Conservation (phyloP, 2,113 vertebrate species). For the Hyperopisus bebe region DNA sequence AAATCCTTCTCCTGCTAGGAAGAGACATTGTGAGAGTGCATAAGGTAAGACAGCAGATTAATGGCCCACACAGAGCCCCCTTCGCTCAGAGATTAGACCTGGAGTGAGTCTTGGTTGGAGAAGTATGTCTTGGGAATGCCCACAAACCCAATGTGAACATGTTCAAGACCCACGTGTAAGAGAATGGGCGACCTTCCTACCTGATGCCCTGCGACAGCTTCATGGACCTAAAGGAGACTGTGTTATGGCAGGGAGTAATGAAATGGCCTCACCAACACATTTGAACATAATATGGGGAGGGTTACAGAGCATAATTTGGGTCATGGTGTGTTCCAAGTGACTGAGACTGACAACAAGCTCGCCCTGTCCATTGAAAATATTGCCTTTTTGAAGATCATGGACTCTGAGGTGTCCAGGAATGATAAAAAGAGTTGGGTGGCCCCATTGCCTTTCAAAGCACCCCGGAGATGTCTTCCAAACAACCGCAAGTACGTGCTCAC, state of each 20-base stretch:
- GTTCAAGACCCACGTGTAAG: neutral
- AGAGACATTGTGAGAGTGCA: neutral
- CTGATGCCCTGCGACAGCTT: no score
- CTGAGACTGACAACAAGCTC: neutral
- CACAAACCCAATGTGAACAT: neutral
- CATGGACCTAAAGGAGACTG: neutral
- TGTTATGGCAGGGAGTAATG: neutral
- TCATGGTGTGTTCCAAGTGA: neutral
- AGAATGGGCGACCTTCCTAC: neutral
- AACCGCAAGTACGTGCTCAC: neutral
- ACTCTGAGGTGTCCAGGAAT: neutral
- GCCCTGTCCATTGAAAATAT: neutral
- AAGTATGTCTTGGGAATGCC: neutral
- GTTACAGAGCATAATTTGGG: neutral
- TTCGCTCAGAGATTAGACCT: constrained; percentile 15
- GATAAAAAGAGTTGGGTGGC: constrained; percentile 7
- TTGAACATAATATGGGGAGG: neutral
- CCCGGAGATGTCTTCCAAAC: neutral
- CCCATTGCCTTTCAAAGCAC: neutral
- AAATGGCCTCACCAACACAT: neutral
- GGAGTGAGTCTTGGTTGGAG: constrained; percentile 18
- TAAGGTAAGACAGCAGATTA: constrained; percentile 10
- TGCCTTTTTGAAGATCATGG: neutral
- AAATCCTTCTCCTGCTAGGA: constrained; percentile 20
- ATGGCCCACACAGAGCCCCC: constrained; percentile 10